phyloP scores from a whole-genome alignment of 1,140 invertebrate genomes.

The Pseudachorutes palmiensis region DNA sequence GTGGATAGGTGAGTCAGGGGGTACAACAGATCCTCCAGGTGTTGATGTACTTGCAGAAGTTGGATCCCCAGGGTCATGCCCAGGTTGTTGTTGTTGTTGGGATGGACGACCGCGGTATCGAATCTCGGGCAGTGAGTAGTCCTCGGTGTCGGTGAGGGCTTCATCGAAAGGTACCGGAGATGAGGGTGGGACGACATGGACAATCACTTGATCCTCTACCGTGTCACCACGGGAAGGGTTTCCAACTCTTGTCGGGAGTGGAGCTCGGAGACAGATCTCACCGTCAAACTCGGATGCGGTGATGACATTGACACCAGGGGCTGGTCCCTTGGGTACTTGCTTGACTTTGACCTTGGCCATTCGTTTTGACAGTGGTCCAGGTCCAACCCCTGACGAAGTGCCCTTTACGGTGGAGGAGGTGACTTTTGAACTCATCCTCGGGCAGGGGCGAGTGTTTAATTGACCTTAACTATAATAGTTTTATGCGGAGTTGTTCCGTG shows the following conservation, averaged over 20 bases:
- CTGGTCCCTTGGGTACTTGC: conserved; percentile 5
- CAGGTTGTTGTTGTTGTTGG: not conserved
- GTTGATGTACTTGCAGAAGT: not conserved
- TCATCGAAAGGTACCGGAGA: not conserved
- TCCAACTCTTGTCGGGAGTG: not conserved
- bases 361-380: not conserved
- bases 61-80: not conserved
- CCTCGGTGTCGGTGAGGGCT: not conserved
- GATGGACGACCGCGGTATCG: no score
- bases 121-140: no score
- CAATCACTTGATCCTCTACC: not conserved
- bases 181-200: conserved; percentile 1
- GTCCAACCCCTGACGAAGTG: conserved; percentile 3
- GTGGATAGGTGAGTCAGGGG: not conserved
- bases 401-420: conserved; percentile 17
- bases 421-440: conserved; percentile 35
- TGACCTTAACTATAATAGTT: not conserved
- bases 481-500: no score
- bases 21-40: conserved; percentile 3
- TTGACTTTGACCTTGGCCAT: conserved; percentile 18
- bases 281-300: conserved; percentile 23
- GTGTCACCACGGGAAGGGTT: not conserved
- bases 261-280: no score
- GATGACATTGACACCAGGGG: conserved; percentile 19
- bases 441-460: conserved; percentile 14